Evolutionary conservation across 2,888 invertebrate species (phyloP).

Genomic region (Micoletzkya japonica): DNA sequence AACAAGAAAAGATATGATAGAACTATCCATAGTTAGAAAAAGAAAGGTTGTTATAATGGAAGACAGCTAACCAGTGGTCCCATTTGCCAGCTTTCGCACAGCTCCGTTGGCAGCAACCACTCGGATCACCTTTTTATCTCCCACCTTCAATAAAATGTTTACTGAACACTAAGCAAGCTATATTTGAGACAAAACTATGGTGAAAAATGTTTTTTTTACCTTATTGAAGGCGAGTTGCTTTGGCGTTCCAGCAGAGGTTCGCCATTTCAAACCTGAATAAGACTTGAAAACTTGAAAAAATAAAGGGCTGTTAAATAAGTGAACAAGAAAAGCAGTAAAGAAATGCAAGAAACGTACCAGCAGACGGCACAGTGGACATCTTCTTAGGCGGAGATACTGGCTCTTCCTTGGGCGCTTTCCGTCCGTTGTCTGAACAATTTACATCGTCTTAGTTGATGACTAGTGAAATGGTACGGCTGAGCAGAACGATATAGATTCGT

Average conservation of each 20-base stretch:
- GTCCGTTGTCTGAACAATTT: neutral
- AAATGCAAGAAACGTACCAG: no score
- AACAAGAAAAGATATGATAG: no score
- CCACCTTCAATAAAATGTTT: neutral
- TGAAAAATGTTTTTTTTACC: neutral
- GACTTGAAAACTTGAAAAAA: no score
- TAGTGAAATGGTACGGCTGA: neutral
- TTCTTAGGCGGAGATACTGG: constrained; percentile 1
- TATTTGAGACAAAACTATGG: neutral
- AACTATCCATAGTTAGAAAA: no score
- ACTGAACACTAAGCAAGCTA: neutral
- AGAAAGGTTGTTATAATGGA: no score
- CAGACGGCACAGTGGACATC: neutral
- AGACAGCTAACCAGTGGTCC: no score
- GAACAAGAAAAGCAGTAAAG: neutral
- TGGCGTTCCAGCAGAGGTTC: constrained; percentile 5
- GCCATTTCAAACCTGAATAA: neutral
- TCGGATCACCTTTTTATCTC: no score
- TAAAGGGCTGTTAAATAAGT: neutral
- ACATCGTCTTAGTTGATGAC: neutral
- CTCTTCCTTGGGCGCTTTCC: neutral
- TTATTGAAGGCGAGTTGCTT: constrained; percentile 21
- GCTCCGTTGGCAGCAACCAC: no score
- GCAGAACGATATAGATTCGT: no score
- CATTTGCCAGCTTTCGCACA: no score